Evolutionary conservation across 1,140 invertebrate genomes (phyloP), one percentile per base, ranked within the genome.

Genomic region (Platyscapa corneri): DNA sequence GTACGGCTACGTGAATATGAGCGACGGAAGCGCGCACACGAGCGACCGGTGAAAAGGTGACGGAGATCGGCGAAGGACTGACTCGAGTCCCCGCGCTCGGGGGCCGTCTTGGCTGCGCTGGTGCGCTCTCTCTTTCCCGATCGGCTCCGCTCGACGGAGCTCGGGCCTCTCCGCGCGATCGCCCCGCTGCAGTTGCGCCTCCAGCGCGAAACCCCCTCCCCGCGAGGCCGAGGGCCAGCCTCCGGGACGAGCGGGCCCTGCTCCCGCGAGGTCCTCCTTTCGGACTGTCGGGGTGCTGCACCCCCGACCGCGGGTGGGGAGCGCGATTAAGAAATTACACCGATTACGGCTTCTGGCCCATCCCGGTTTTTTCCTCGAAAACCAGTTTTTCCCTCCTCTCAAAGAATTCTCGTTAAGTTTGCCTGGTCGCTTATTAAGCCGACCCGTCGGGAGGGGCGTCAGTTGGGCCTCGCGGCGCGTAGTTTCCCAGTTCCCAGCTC

Each of bases 1-100:
- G 27, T 65, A 39, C 10, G 34, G 86, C 89, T 90, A 90, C 88
- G 88, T 87, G 75, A 88, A 89, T 87, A 78, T 86, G 82, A 89
- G 88, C 88, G 88, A 87, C 88, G 88, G 87, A 88, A 89, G 86
- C 87, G 85, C 87, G 88, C 88, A 88, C 88, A 82, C 84, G 89
- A 87, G 86, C 89, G 67, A 20, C 89, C 86, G 46, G 74, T 77
- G 60, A 78, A 70, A 67, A 37, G 75, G 67, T 53, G 49, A 74
- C 83, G 77, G 53, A n/a, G 77, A 74, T 84, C 88, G 88, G 80
- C 83, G 84, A 46, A 83, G 86, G 79, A 81, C 85, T 86, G 83
- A 78, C 78, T 60, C 23, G 20, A 10, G 56, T 6, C 56, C n/a
- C 23, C 85, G 82, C 53, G 65, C 80, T 82, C 86, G 88, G 78